Conservation (phyloP, 2,797 vertebrate genomes). For the Scyliorhinus canicula region DNA sequence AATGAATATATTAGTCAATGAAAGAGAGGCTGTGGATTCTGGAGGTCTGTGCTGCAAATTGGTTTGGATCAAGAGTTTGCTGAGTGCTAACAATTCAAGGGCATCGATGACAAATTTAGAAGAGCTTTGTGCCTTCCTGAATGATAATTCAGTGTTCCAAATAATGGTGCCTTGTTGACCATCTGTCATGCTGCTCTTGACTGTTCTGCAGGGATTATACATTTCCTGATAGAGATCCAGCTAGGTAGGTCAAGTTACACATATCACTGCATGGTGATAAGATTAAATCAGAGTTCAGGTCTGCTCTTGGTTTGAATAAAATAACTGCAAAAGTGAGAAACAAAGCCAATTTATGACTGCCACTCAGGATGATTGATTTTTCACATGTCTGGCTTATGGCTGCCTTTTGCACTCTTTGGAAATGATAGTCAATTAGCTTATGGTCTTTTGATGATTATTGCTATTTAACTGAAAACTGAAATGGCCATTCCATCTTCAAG, state of each 20-base stretch:
- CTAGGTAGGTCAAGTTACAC: background rate
- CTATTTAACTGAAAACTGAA: background rate
- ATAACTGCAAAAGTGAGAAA: background rate
- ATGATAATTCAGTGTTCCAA: background rate
- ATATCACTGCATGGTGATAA: background rate
- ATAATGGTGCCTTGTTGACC: background rate
- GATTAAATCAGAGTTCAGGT: slow-evolving; percentile 7
- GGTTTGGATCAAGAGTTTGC: background rate
- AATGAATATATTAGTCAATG: background rate
- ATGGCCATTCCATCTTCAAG: background rate
- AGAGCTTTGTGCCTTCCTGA: background rate
- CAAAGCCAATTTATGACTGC: background rate
- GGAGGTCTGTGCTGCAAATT: background rate
- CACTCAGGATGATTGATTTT: slow-evolving; percentile 18
- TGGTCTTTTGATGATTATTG: background rate
- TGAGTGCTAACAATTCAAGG: background rate
- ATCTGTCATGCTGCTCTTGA: background rate
- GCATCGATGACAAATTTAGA: background rate
- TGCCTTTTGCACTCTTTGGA: background rate
- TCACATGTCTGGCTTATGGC: background rate
- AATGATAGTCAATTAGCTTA: background rate
- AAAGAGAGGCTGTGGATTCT: background rate
- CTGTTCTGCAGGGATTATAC: slow-evolving; percentile 2
- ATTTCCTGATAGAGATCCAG: background rate
- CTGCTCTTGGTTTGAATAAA: background rate